Evolutionary conservation across 2,888 invertebrate species (phyloP).

Genomic region (Trachelus stipa): DNA sequence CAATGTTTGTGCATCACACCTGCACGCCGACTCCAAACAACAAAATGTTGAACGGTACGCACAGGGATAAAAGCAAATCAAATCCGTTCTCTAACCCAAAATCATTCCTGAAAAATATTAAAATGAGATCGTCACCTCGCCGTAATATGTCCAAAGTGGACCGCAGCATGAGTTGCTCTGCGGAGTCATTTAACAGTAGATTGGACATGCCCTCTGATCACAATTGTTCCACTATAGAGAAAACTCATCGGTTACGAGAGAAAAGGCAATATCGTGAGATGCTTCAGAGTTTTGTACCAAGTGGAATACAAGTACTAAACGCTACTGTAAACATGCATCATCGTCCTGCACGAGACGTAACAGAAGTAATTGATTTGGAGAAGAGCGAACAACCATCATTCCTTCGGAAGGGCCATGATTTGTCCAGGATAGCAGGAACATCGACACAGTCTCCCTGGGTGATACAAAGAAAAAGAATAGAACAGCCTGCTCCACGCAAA

Average conservation of each 20-base stretch:
- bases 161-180: slow-evolving; percentile 3
- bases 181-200: slow-evolving; percentile 7
- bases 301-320: slow-evolving; percentile 34
- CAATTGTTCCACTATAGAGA: slow-evolving; percentile 8
- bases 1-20: slow-evolving; percentile 33
- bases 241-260: slow-evolving; percentile 45
- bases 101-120: neutral
- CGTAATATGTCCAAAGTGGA: neutral
- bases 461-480: neutral
- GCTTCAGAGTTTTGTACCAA: slow-evolving; percentile 46
- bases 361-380: slow-evolving; percentile 53
- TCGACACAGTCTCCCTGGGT: neutral
- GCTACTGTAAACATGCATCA: slow-evolving; percentile 28
- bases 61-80: slow-evolving; percentile 23
- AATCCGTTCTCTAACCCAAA: slow-evolving; percentile 16
- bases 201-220: neutral
- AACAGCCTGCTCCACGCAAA: neutral
- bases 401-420: neutral
- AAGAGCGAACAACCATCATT: slow-evolving; percentile 29
- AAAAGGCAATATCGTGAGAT: slow-evolving; percentile 51
- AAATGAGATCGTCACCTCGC: neutral
- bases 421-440: neutral
- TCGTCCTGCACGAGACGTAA: slow-evolving; percentile 18
- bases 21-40: slow-evolving; percentile 27
- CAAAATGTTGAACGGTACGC: slow-evolving; percentile 32